Base-by-base conservation (phyloP, 1,140 invertebrate species). In the Diprion similis region DNA sequence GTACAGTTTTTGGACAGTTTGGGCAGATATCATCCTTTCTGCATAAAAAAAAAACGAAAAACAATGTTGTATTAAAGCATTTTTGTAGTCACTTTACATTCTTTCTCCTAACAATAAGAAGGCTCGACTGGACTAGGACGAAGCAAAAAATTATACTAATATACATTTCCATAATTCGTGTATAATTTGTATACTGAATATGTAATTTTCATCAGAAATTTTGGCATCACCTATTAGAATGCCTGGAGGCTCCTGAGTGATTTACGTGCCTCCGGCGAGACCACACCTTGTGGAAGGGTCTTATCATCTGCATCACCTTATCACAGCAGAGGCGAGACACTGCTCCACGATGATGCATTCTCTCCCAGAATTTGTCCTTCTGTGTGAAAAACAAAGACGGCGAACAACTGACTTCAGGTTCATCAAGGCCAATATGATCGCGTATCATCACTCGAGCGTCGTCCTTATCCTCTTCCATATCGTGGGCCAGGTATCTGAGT, bases 381-480 rank as follows among this genome's bases (percentile, higher is more conserved):
- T 17, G 51, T 87, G 78, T 90, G 90, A 11, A 85, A 77, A 59
- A 59, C 3, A 4, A 4, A 4, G 11, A 17, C 9, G 51, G 11
- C 11, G 51, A 59, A 17, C 51, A 59, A 11, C 51, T 13, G 51
- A 59, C 51, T 9, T 17, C 8, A 13, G 51, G 51, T 15, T 59
- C 51, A 11, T 59, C 51, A 13, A 59, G 51, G n/a, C 51, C 51
- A 13, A 59, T 59, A 8, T 59, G 51, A 17, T 59, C 51, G 11
- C 51, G 51, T 3, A 59, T 13, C 51, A 59, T 59, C 51, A 59
- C 72, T 15, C 78, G 78, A 65, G 70, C 37, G 64, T 90, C 86
- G 75, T 90, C 88, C 59, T 91, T 89, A 79, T 92, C 91, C 79
- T 92, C 91, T 79, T 92, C 90, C 85, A 92, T 90, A 73, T 91